Conservation (phyloP, 2,888 invertebrate species). For the Molorchus minor region DNA sequence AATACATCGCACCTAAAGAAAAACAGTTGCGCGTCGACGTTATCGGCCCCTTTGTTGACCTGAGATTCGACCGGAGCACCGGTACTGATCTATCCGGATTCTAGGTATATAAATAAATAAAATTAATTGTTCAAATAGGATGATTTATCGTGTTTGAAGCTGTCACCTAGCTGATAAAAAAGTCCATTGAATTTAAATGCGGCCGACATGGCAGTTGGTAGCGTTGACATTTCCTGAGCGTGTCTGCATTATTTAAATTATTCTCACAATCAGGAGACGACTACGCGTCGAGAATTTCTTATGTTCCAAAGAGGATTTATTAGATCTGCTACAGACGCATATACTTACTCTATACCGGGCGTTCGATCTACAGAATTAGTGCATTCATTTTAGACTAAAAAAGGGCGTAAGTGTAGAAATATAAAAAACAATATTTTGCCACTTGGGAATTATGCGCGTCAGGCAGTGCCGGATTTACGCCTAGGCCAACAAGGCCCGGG, state of each 20-base stretch:
- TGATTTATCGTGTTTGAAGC: constrained; percentile 9
- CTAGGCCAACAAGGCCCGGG: too few species aligned
- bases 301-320: too few species aligned
- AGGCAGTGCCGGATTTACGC: too few species aligned
- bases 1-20: constrained; percentile 4
- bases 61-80: not conserved
- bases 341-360: too few species aligned
- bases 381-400: too few species aligned
- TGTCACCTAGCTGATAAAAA: constrained; percentile 11
- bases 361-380: too few species aligned
- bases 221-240: too few species aligned
- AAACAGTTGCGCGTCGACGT: not conserved
- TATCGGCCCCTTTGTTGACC: constrained; percentile 10
- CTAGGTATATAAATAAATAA: constrained; percentile 14
- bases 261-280: constrained; percentile 10
- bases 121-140: constrained; percentile 14
- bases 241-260: constrained; percentile 1
- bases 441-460: too few species aligned
- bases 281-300: too few species aligned
- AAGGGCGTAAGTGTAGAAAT: too few species aligned
- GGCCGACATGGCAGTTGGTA: constrained; percentile 1
- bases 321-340: too few species aligned
- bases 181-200: constrained; percentile 13
- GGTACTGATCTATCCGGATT: constrained; percentile 14
- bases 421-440: too few species aligned